Conservation (phyloP, 2,888 invertebrate species). For the Alloplasta piceator region DNA sequence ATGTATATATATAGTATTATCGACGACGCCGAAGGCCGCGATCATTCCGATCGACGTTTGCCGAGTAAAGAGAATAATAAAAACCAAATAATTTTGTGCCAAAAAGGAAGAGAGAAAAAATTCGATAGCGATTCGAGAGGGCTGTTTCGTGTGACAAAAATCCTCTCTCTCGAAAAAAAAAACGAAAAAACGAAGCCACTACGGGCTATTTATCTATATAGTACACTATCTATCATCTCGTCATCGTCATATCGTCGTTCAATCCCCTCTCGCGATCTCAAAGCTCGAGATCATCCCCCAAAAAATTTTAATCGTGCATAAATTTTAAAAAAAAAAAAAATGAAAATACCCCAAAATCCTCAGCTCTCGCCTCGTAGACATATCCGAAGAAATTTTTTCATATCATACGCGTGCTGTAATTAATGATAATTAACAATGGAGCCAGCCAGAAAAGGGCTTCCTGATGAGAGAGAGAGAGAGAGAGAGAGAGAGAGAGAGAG, state of each 20-base stretch:
- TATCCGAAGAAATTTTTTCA: constrained; percentile 48
- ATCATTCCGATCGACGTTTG: constrained; percentile 41
- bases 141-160: constrained; percentile 37
- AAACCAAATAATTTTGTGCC: constrained; percentile 59
- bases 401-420: constrained; percentile 40
- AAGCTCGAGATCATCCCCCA: neutral
- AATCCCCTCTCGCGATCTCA: constrained; percentile 5
- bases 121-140: constrained; percentile 26
- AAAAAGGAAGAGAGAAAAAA: constrained; percentile 24
- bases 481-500: constrained; percentile 4
- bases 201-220: constrained; percentile 30
- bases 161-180: neutral
- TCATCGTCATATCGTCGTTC: constrained; percentile 29
- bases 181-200: constrained; percentile 22
- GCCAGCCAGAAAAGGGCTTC: too few relatives aligned
- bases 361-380: constrained; percentile 49
- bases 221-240: constrained; percentile 38
- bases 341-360: neutral
- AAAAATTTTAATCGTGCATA: constrained; percentile 16
- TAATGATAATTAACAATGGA: constrained; percentile 24
- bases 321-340: constrained; percentile 17
- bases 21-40: constrained; percentile 35
- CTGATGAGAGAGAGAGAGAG: neutral
- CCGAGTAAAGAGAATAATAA: constrained; percentile 24
- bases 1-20: neutral